Percentiles rank a stretch among this genome's conserved stretches.
Evolutionary conservation across 2,888 invertebrate genomes (phyloP).

Genomic region (Chelonus formosanus): DNA sequence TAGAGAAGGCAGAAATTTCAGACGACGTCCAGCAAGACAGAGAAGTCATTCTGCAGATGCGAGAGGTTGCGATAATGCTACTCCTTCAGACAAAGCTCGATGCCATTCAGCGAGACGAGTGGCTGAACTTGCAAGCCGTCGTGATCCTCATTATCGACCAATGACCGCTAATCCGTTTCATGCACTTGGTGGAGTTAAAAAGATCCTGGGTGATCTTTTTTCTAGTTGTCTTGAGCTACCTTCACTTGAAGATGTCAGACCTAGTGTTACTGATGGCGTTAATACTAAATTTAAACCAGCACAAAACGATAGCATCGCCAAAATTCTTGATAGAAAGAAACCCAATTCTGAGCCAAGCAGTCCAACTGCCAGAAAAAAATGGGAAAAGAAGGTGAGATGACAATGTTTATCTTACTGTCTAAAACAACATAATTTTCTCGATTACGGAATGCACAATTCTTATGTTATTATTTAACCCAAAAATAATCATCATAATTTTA

Average conservation of each 20-base stretch:
- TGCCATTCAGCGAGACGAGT: conserved; percentile 75
- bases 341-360: conserved; percentile 62
- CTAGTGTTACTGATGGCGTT: conserved; percentile 67
- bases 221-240: conserved; percentile 82
- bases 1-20: conserved; percentile 51
- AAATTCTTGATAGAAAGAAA: conserved; percentile 60
- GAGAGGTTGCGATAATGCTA: conserved; percentile 64
- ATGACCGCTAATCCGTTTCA: conserved; percentile 76
- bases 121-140: conserved; percentile 86
- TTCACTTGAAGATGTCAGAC: conserved; percentile 69
- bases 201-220: conserved; percentile 78
- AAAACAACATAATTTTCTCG: too few relatives aligned
- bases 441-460: too few relatives aligned
- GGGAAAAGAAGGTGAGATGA: conserved; percentile 59
- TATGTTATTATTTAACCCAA: too few relatives aligned
- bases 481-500: too few relatives aligned
- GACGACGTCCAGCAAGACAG: conserved; percentile 48
- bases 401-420: neutral
- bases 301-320: conserved; percentile 60
- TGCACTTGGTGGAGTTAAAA: conserved; percentile 80
- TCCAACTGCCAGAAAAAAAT: conserved; percentile 62
- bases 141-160: conserved; percentile 83
- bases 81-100: conserved; percentile 79
- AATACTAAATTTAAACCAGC: conserved; percentile 57
- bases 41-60: conserved; percentile 62